These are phyloP conservation scores for Temnothorax curvispinosus DNA, from an alignment of 1,140 invertebrate genomes.

Conservation along the genomic window DNA sequence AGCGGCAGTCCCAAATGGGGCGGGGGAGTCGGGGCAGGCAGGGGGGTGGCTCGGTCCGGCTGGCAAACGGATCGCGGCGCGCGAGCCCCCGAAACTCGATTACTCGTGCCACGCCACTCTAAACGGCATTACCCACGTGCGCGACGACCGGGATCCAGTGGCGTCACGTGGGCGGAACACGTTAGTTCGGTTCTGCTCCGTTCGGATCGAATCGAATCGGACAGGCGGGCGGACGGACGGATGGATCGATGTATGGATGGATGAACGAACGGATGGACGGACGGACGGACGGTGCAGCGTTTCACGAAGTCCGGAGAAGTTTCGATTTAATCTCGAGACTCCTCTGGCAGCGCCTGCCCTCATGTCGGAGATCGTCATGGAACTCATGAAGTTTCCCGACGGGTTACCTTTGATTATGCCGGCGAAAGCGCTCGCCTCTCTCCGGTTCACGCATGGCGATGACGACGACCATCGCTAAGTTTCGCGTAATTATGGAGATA, in stretches of 20 bases:
- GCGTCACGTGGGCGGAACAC: conserved; percentile 36
- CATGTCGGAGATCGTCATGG: neutral
- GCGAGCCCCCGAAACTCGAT: conserved; percentile 64
- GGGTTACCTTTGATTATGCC: conserved; percentile 45
- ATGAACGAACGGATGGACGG: neutral
- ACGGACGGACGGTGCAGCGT: neutral
- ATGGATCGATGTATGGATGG: neutral
- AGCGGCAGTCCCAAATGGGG: neutral
- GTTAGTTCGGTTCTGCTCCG: conserved; percentile 6
- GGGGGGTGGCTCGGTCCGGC: conserved; percentile 29
- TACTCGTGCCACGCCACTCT: conserved; percentile 62
- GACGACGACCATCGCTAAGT: conserved; percentile 35
- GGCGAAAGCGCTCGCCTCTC: conserved; percentile 10
- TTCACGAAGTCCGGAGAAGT: conserved; percentile 24
- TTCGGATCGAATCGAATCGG: conserved; percentile 15
- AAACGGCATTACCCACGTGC: conserved; percentile 64
- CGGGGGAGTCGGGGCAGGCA: neutral
- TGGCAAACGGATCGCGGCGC: conserved; percentile 62
- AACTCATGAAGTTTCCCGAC: conserved; percentile 25
- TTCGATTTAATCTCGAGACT: conserved; percentile 36
- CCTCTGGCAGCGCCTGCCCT: neutral
- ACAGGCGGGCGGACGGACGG: neutral
- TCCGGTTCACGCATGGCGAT: conserved; percentile 21
- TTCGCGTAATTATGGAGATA: conserved; percentile 24
- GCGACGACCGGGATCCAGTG: conserved; percentile 15